A percentile compares a stretch with the other conserved stretches of the same genome.
These are phyloP conservation scores for Aricia agestis DNA, from an alignment of 1,140 invertebrate genomes.

Conservation along the genomic window DNA sequence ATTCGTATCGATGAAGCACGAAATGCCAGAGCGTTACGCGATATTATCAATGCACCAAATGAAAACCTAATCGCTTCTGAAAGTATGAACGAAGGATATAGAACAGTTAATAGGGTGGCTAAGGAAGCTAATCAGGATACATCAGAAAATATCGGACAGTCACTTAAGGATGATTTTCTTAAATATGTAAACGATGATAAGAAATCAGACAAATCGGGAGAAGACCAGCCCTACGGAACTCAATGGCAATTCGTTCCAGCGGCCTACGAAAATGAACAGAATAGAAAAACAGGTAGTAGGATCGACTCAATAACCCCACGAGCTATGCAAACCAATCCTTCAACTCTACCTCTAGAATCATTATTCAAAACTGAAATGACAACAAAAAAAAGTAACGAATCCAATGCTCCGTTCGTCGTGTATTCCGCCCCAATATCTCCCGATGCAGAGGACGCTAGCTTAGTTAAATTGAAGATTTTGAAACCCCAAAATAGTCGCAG, in stretches of 20 bases:
- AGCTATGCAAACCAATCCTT: slow-evolving; percentile 71
- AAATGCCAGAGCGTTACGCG: slow-evolving; percentile 66
- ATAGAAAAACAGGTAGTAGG: slow-evolving; percentile 39
- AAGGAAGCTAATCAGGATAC: slow-evolving; percentile 31
- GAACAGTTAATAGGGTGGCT: slow-evolving; percentile 55
- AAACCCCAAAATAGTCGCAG: slow-evolving; percentile 51
- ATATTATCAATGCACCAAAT: slow-evolving; percentile 60
- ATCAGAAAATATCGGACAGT: slow-evolving; percentile 42
- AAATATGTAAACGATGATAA: slow-evolving; percentile 63
- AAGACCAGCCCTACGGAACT: slow-evolving; percentile 35
- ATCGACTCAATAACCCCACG: slow-evolving; percentile 60
- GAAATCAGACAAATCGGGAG: slow-evolving; percentile 42
- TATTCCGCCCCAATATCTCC: slow-evolving; percentile 56
- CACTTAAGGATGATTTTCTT: slow-evolving; percentile 54
- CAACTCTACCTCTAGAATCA: slow-evolving; percentile 80
- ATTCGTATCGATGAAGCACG: slow-evolving; percentile 73
- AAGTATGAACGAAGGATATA: slow-evolving; percentile 72
- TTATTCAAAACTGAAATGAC: slow-evolving; percentile 77
- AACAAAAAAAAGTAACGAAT: slow-evolving; percentile 41
- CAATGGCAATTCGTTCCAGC: slow-evolving; percentile 70
- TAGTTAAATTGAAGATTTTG: slow-evolving; percentile 52
- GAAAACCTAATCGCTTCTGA: slow-evolving; percentile 73
- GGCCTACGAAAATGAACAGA: slow-evolving; percentile 64
- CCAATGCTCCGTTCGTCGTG: slow-evolving; percentile 69
- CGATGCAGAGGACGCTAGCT: slow-evolving; percentile 52